Evolutionary conservation across 2,113 vertebrate genomes (phyloP).

Genomic region (Amia ocellicauda): DNA sequence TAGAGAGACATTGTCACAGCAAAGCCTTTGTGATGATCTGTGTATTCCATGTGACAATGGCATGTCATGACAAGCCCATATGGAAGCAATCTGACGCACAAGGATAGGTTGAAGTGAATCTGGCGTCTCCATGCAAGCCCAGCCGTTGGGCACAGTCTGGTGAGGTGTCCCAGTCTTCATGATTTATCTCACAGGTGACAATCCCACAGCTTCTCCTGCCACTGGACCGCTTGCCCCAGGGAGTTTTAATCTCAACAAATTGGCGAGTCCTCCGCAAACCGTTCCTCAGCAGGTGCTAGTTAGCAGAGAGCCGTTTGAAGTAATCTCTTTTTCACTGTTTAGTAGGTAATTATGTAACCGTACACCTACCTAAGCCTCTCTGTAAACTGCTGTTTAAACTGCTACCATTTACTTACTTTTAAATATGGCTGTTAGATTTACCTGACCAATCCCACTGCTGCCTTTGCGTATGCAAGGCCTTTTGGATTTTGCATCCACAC

Average conservation of each 20-base stretch:
- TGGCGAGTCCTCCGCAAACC: slow-evolving; percentile 47
- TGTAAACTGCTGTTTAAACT: slow-evolving; percentile 59
- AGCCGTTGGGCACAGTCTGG: too few relatives aligned
- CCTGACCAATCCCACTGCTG: too few relatives aligned
- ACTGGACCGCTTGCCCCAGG: slow-evolving; percentile 41
- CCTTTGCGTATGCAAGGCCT: too few relatives aligned
- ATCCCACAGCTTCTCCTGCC: slow-evolving; percentile 39
- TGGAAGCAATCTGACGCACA: slow-evolving; percentile 72
- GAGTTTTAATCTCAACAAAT: slow-evolving; percentile 53
- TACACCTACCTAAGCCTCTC: slow-evolving; percentile 74
- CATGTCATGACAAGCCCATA: slow-evolving; percentile 59
- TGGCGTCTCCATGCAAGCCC: slow-evolving; percentile 18
- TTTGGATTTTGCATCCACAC: too few relatives aligned
- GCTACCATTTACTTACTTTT: slow-evolving; percentile 25
- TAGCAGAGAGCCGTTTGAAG: slow-evolving; percentile 64
- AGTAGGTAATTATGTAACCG: slow-evolving; percentile 77
- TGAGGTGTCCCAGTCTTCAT: background rate
- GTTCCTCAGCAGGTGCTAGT: slow-evolving; percentile 64
- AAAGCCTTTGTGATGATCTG: slow-evolving; percentile 56
- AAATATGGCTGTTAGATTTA: slow-evolving; percentile 64
- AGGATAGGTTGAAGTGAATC: slow-evolving; percentile 32
- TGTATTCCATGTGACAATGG: slow-evolving; percentile 50
- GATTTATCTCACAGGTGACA: background rate
- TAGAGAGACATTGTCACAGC: slow-evolving; percentile 20
- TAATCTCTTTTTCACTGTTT: slow-evolving; percentile 78